Conservation (phyloP, 2,888 invertebrate genomes). For the Strigamia crassipes region DNA sequence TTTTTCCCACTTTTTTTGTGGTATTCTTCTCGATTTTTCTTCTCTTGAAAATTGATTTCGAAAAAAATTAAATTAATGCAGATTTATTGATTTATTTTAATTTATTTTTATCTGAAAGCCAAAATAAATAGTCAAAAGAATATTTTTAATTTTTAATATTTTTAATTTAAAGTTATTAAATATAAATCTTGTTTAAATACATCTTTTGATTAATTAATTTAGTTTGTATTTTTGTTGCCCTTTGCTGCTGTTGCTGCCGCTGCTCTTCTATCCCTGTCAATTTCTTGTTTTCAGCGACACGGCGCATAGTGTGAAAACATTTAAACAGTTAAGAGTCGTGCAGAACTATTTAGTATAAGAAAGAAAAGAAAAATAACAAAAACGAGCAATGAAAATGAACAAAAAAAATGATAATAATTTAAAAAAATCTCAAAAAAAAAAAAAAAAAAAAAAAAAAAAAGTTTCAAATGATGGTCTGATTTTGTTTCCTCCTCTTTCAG, state of each 20-base stretch:
- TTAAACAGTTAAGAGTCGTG: not conserved
- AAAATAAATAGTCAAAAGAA: not conserved
- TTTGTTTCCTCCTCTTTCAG: constrained; percentile 42
- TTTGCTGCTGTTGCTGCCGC: constrained; percentile 37
- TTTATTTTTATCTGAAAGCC: not conserved
- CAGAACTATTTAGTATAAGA: not conserved
- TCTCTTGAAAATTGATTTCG: not conserved
- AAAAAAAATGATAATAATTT: no score
- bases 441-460: not conserved
- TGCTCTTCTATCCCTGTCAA: constrained; percentile 31
- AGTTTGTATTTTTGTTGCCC: not conserved
- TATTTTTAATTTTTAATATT: not conserved
- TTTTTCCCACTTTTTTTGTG: not conserved
- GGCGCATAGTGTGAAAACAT: constrained; percentile 23
- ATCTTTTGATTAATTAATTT: not conserved
- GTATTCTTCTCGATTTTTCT: not conserved
- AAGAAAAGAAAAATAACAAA: not conserved
- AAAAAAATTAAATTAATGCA: not conserved
- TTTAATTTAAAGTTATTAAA: not conserved
- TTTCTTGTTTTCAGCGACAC: constrained; percentile 20
- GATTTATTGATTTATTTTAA: not conserved
- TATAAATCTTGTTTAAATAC: not conserved
- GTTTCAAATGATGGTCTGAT: constrained; percentile 11
- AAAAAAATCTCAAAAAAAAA: not conserved
- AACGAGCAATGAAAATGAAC: not conserved